Percentiles rank a stretch among this genome's conserved stretches.
phyloP scores from a whole-genome alignment of 2,888 invertebrate species.

The Sinelater perroti region DNA sequence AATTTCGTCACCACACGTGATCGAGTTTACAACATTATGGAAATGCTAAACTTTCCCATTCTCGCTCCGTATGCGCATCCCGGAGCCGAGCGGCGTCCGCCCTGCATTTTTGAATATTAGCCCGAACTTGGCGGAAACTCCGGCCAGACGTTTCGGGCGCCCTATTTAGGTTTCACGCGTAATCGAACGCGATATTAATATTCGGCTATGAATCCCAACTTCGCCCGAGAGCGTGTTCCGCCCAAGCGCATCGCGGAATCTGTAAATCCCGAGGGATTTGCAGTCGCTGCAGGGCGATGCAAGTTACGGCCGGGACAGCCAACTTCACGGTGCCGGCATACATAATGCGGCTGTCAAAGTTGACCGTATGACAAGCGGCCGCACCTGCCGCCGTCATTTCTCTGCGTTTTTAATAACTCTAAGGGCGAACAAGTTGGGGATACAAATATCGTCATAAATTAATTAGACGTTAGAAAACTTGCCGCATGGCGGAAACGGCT shows the following conservation, averaged over 20 bases:
- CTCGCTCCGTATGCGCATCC: conserved; percentile 7
- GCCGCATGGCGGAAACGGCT: conserved; percentile 16
- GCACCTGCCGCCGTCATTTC: conserved; percentile 19
- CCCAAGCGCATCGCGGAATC: conserved; percentile 23
- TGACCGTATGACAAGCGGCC: conserved; percentile 18
- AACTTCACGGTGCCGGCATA: conserved; percentile 37
- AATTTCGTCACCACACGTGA: conserved; percentile 10
- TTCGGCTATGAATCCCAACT: conserved; percentile 3
- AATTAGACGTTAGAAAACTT: conserved; percentile 13
- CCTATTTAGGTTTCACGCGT: background rate
- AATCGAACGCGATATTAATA: conserved; percentile 1
- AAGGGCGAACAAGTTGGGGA: background rate
- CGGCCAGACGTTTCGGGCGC: background rate
- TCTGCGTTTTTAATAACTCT: conserved; percentile 13
- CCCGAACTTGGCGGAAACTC: background rate
- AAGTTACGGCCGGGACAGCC: conserved; percentile 31
- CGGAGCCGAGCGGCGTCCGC: background rate
- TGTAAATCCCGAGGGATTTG: conserved; percentile 35
- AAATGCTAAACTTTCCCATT: conserved; percentile 13
- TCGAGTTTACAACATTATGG: conserved; percentile 15
- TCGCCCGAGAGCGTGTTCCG: background rate
- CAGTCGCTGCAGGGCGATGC: conserved; percentile 24
- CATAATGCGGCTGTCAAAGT: conserved; percentile 38
- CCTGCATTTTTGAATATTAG: conserved; percentile 5
- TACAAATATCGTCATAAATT: conserved; percentile 3